These are phyloP conservation scores for Nematopogon swammerdamellus DNA, from an alignment of 2,888 invertebrate genomes.

Conservation along the genomic window DNA sequence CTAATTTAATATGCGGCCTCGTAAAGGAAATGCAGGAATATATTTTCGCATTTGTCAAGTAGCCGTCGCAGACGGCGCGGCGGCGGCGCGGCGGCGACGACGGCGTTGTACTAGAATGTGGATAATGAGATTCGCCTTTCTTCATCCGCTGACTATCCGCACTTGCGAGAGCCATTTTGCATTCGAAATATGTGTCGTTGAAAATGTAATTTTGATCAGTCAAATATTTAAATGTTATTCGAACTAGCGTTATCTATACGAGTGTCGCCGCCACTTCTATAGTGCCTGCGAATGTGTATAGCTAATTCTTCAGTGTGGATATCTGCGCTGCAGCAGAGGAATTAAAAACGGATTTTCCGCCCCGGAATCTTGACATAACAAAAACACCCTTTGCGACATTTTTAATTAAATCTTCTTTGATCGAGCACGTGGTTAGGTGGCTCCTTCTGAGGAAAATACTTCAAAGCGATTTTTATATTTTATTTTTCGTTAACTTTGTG, in stretches of 20 bases:
- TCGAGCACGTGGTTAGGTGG: conserved; percentile 20
- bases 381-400: conserved; percentile 27
- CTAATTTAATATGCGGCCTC: conserved; percentile 44
- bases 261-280: no score
- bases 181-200: neutral
- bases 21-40: conserved; percentile 36
- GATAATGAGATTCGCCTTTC: neutral
- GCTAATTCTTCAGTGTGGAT: no score
- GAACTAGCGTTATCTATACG: no score
- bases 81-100: neutral
- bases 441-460: neutral
- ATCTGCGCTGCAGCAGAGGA: no score
- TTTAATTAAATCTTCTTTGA: conserved; percentile 52
- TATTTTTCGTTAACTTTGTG: neutral
- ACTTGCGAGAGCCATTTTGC: neutral
- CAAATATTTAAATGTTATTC: no score
- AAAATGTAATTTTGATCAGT: neutral
- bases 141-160: neutral
- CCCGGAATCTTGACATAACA: no score
- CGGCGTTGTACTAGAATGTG: neutral
- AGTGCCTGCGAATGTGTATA: no score
- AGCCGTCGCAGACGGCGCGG: conserved; percentile 16
- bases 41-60: conserved; percentile 38
- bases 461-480: neutral
- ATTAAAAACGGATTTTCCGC: no score